Evolutionary conservation across 2,113 vertebrate genomes (phyloP), one percentile per base, ranked within the genome.

Genomic region (Turdus rufiventris): DNA sequence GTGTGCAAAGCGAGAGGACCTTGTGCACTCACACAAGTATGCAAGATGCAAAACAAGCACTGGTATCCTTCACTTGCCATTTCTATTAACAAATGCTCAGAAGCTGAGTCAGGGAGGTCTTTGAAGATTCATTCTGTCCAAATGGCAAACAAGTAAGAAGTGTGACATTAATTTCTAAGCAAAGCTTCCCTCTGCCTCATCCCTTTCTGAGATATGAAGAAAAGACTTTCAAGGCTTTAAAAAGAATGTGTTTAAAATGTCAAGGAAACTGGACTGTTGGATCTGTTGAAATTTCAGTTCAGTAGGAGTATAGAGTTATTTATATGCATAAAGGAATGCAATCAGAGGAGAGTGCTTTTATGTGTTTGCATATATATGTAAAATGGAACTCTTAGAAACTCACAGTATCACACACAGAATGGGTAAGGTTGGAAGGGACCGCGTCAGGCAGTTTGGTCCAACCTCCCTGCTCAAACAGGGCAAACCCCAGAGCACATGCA

Each of bases 81-180:
- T 96, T 73, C 25, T 67, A 33, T 38, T 73, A 58, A 31, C 3
- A 84, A 84, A 21, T 21, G 12, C 20, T 78, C 38, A 50, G 54
- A 83, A 70, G 33, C 42, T 0, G 14, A 43, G 26, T 11, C 51
- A 47, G 38, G 28, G 23, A 72, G n/a, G 36, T 31, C 31, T 93
- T 88, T 80, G 89, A 88, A 95, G 80, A 86, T 80, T 89, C 26
- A 62, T 12, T 43, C 34, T 40, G 26, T 50, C 31, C 40, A 94
- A 80, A 76, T 0, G 3, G 19, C 42, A 82, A 70, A n/a, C 5
- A 73, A 51, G 16, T 60, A 85, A 25, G 12, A 67, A 85, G 14
- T 14, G 23, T 85, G 54, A 94, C 42, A 58, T 38, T 70, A 23
- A 73, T 66, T 93, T 94, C 60, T 83, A 66, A 56, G 36, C 23